Evolutionary conservation across 1,140 invertebrate species (phyloP).

Genomic region (Bombyx mandarina): DNA sequence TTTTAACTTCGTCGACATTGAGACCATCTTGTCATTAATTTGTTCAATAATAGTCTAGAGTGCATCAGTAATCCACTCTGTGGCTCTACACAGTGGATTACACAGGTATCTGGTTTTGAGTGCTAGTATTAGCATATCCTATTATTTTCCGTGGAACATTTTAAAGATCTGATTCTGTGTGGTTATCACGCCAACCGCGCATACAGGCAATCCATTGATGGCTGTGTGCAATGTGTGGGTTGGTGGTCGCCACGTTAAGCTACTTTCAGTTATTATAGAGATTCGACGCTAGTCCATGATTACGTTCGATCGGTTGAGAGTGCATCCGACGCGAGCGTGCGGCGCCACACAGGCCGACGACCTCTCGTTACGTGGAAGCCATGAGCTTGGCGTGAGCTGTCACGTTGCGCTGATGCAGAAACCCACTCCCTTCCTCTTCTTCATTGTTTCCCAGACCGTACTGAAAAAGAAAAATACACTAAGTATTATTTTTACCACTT

Average conservation of each 20-base stretch:
- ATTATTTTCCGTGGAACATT: too few relatives aligned
- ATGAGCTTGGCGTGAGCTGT: conserved; percentile 84
- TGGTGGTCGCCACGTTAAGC: neutral
- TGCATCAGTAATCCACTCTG: too few relatives aligned
- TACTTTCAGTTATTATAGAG: neutral
- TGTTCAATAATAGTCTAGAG: too few relatives aligned
- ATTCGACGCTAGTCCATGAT: neutral
- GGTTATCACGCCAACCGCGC: too few relatives aligned
- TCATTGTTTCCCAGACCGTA: conserved; percentile 50
- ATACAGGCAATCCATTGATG: too few relatives aligned
- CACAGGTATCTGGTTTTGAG: too few relatives aligned
- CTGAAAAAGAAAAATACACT: conserved; percentile 22
- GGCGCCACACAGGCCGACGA: neutral
- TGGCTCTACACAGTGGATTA: too few relatives aligned
- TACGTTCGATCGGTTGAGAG: neutral
- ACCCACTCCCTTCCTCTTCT: conserved; percentile 72
- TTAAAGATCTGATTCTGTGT: too few relatives aligned
- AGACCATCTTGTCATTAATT: too few relatives aligned
- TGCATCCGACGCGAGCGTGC: neutral
- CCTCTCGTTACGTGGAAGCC: conserved; percentile 77
- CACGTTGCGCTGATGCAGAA: conserved; percentile 86
- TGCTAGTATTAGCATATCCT: too few relatives aligned
- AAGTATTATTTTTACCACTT: too few relatives aligned
- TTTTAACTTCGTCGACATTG: too few relatives aligned
- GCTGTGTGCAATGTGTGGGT: neutral